Conservation (phyloP, 2,888 invertebrate species). For the Steinernema carpocapsae region DNA sequence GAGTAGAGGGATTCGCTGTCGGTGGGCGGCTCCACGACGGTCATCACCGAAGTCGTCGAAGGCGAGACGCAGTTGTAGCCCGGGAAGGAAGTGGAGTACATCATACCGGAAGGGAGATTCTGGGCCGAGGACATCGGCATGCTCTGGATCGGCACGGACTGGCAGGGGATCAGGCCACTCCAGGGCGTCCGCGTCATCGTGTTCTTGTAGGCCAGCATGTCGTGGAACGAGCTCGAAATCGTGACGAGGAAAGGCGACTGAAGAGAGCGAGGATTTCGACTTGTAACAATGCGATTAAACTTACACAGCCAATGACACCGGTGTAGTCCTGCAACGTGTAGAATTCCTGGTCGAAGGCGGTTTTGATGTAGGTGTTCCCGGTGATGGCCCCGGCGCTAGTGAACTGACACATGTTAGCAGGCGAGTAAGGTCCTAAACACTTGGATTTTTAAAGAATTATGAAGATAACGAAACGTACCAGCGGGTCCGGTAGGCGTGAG, state of each 20-base stretch:
- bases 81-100: background rate
- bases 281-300: background rate
- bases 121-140: background rate
- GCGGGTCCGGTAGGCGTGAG: background rate
- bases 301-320: background rate
- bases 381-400: background rate
- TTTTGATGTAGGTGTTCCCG: background rate
- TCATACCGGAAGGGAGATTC: background rate
- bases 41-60: background rate
- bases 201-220: background rate
- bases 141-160: background rate
- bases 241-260: slow-evolving; percentile 3
- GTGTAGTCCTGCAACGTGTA: background rate
- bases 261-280: background rate
- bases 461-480: background rate
- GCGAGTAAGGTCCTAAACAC: background rate
- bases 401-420: background rate
- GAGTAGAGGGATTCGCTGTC: too few relatives aligned
- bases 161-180: background rate
- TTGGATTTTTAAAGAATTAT: background rate
- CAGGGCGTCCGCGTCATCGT: background rate
- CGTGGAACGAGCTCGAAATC: background rate
- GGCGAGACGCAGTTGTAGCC: background rate
- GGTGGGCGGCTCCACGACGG: too few relatives aligned
- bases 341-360: background rate